These are phyloP conservation scores for Oscheius sp. DNA, from an alignment of 1,140 invertebrate species.

Conservation along the genomic window DNA sequence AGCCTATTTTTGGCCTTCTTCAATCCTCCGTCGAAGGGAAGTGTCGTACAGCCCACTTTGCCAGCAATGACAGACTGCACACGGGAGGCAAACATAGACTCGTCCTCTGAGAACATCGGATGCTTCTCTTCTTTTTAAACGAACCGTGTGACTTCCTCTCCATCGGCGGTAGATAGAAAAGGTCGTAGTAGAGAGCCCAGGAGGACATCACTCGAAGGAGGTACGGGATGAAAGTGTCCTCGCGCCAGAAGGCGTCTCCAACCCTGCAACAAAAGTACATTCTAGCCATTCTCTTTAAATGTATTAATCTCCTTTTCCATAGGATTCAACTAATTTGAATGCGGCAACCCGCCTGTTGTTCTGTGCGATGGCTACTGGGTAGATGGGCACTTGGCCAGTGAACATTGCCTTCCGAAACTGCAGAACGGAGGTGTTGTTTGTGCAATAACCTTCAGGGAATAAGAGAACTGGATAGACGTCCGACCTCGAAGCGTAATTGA, in stretches of 20 bases:
- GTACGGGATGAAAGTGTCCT: conserved; percentile 32
- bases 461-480: conserved; percentile 31
- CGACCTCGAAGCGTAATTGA: conserved; percentile 1
- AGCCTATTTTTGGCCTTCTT: conserved; percentile 15
- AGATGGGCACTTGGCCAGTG: conserved; percentile 22
- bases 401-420: conserved; percentile 41
- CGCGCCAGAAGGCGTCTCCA: conserved; percentile 35
- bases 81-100: conserved; percentile 25
- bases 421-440: conserved; percentile 35
- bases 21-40: conserved; percentile 23
- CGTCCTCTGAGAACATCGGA: conserved; percentile 17
- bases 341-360: conserved; percentile 3
- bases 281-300: too few species aligned
- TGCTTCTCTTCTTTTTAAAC: background rate
- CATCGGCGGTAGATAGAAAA: conserved; percentile 36
- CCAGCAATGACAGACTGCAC: conserved; percentile 30
- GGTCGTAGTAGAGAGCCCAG: conserved; percentile 20
- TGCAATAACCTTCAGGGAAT: conserved; percentile 41
- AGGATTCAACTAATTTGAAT: background rate
- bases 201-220: conserved; percentile 28
- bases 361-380: conserved; percentile 39
- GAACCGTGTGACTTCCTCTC: conserved; percentile 1
- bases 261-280: conserved; percentile 33
- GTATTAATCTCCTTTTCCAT: background rate
- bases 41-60: background rate